Evolutionary conservation across 2,797 vertebrate species (phyloP).

Genomic region (Tenualosa thibaudeaui): DNA sequence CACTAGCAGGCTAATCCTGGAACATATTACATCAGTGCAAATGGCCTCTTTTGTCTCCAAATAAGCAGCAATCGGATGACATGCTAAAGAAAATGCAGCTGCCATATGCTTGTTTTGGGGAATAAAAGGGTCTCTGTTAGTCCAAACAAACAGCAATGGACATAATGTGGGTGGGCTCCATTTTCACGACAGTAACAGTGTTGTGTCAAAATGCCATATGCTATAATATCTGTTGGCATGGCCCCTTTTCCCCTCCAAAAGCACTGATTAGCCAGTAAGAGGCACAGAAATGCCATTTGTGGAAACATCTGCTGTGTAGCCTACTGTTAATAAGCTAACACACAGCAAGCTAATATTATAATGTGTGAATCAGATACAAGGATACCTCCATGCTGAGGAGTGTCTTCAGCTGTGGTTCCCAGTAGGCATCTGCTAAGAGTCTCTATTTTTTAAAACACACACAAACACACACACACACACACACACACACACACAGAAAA

Average conservation of each 20-base stretch:
- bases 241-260: not conserved
- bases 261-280: not conserved
- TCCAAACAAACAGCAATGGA: constrained; percentile 17
- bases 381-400: constrained; percentile 54
- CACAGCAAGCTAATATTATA: not conserved
- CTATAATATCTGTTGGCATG: not conserved
- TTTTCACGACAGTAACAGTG: not conserved
- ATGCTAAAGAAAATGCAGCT: constrained; percentile 1
- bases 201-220: not conserved
- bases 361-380: not conserved
- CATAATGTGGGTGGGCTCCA: not conserved
- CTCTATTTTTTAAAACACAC: constrained; percentile 22
- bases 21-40: not conserved
- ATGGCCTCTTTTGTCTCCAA: not conserved
- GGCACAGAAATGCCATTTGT: not conserved
- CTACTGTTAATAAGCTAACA: not conserved
- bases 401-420: constrained; percentile 36
- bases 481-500: not conserved
- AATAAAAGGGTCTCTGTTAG: not conserved
- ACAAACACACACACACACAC: constrained; percentile 27
- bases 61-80: not conserved
- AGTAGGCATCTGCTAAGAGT: constrained; percentile 35
- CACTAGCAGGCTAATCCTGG: not conserved
- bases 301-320: not conserved
- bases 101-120: not conserved